Conservation (phyloP, 2,113 vertebrate genomes). For the Plotosus lineatus region DNA sequence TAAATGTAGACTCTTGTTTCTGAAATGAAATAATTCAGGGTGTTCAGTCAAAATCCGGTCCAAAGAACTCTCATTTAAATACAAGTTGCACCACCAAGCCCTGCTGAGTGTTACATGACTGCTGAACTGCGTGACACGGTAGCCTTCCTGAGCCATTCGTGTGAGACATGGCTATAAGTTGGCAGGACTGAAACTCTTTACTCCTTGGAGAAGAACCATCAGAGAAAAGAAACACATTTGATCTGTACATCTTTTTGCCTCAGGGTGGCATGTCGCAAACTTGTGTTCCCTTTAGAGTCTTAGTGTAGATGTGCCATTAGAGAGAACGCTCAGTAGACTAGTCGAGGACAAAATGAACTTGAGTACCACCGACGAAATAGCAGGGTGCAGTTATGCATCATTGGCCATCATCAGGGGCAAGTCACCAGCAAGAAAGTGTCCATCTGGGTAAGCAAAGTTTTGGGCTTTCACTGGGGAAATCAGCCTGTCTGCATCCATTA, state of each 20-base stretch:
- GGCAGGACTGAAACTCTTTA: constrained; percentile 1
- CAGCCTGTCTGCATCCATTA: background rate
- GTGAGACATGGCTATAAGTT: background rate
- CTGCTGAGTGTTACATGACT: background rate
- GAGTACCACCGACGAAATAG: constrained; percentile 1
- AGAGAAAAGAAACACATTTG: constrained; percentile 37
- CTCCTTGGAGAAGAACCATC: constrained; percentile 25
- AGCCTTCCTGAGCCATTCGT: background rate
- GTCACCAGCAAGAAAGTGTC: background rate
- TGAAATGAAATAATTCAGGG: background rate
- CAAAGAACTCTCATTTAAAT: background rate
- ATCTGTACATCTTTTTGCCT: constrained; percentile 16
- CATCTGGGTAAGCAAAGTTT: background rate
- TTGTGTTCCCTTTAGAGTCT: constrained; percentile 5
- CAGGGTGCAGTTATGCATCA: background rate
- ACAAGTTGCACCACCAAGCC: background rate
- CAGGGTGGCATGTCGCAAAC: constrained; percentile 24
- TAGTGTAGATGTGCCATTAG: background rate
- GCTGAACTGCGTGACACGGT: background rate
- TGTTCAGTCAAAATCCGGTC: background rate
- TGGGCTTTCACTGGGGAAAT: background rate
- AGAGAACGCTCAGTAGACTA: background rate
- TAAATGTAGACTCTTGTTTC: background rate
- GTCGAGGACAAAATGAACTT: constrained; percentile 9
- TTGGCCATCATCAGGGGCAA: background rate